Evolutionary conservation across 2,888 invertebrate genomes (phyloP), one percentile per base, ranked within the genome.

Genomic region (Eupeodes latifasciatus): DNA sequence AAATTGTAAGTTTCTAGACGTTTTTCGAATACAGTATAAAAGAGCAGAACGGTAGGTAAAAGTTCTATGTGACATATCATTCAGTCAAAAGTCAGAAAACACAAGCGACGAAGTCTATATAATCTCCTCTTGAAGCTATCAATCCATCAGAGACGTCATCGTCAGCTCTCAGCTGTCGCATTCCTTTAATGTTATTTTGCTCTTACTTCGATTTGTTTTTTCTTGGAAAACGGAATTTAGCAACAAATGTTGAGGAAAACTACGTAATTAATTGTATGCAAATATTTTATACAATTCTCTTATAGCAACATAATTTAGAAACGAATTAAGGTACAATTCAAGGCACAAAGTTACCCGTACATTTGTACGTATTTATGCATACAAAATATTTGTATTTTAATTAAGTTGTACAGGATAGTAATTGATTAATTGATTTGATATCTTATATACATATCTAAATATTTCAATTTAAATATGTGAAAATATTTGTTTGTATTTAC

Each of bases 61-160:
- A 40, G 40, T 40, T 40, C 40, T 40, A 40, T 40, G 40, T 40
- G 40, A 9, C 40, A 27, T 27, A 27, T 27, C 27, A 27, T 27
- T 27, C 27, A 27, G 27, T 27, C 27, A 27, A 27, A 27, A 27
- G 27, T 27, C 9, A 40, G 9, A 40, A 19, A 19, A 19, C 19
- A 7, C 19, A 51, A 59, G 16, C 34, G 16, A 10, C 11, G 11
- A 16, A 64, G 6, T 44, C 16, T 64, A 64, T 64, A 64, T 27
- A 27, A 27, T 64, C 40, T 44, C 1, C 40, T 11, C 40, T 64
- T 64, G 5, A 11, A 19, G 62, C 62, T 64, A 64, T 64, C 16
- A 64, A 64, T 64, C 62, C 19, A 64, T 64, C 44, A 64, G 44
- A 40, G 19, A 40, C 62, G 62, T 64, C 62, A 64, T 16, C 40